Conservation (phyloP, 2,113 vertebrate species). For the Neoarius graeffei region DNA sequence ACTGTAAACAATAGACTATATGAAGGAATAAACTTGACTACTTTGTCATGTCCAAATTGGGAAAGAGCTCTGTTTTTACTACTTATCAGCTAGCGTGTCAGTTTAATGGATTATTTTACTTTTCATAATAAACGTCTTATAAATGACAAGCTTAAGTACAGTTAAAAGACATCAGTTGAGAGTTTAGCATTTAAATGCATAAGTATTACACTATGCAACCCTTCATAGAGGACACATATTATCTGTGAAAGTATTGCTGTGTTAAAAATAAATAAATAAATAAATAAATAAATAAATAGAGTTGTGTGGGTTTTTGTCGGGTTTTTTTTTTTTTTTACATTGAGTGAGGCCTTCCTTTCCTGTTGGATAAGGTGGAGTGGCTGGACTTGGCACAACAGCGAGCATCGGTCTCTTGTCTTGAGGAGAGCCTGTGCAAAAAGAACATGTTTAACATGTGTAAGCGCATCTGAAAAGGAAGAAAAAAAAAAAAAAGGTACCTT, state of each 20-base stretch:
- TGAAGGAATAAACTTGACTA: background rate
- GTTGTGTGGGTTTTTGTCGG: too few relatives aligned
- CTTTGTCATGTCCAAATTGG: background rate
- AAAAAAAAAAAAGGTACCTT: too few relatives aligned
- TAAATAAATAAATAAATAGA: too few relatives aligned
- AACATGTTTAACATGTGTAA: conserved; percentile 22
- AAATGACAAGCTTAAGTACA: background rate
- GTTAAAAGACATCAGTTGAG: background rate
- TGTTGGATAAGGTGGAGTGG: conserved; percentile 64
- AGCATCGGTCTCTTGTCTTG: conserved; percentile 73
- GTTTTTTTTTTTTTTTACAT: conserved; percentile 59
- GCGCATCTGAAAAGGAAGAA: background rate
- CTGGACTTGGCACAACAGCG: conserved; percentile 76
- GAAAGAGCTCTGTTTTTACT: background rate
- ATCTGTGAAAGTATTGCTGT: background rate
- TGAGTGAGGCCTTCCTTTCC: conserved; percentile 68
- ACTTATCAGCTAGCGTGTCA: background rate
- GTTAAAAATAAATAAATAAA: too few relatives aligned
- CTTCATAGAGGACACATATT: background rate
- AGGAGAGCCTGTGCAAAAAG: conserved; percentile 64
- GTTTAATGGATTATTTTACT: background rate
- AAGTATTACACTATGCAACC: background rate
- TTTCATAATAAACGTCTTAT: background rate
- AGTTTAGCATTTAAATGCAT: background rate
- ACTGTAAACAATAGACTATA: background rate